Percentiles rank a stretch among this genome's conserved stretches.
These are phyloP conservation scores for Diadophis punctatus DNA, from an alignment of 2,113 vertebrate species.

Conservation along the genomic window DNA sequence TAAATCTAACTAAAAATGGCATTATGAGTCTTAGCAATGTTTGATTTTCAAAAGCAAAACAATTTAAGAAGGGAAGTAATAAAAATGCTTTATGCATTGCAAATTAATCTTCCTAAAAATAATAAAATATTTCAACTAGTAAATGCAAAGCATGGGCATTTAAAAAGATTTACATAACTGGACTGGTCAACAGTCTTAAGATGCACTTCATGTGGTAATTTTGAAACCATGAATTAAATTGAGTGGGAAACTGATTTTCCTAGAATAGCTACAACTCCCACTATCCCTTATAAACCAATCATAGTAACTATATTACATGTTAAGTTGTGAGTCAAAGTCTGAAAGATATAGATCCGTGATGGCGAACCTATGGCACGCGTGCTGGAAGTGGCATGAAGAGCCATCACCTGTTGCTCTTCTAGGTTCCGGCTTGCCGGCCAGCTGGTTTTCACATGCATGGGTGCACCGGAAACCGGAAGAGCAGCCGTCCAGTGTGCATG, in stretches of 20 bases:
- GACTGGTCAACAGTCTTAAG: not conserved
- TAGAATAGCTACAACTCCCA: not conserved
- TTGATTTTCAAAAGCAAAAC: not conserved
- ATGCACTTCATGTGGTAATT: not conserved
- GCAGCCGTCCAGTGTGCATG: too few species aligned
- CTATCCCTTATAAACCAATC: not conserved
- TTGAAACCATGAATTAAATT: not conserved
- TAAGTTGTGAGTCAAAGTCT: not conserved
- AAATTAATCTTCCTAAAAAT: not conserved
- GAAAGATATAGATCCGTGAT: not conserved
- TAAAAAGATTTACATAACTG: not conserved
- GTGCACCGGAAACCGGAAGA: too few species aligned
- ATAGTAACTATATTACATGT: not conserved
- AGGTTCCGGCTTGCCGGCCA: too few species aligned
- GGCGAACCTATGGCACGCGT: too few species aligned
- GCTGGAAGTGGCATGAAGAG: too few species aligned
- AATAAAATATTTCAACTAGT: not conserved
- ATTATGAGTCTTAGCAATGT: not conserved
- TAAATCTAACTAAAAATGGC: not conserved
- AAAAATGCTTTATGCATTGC: not conserved
- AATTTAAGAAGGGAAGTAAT: not conserved
- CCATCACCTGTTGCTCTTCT: too few species aligned
- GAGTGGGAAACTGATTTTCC: not conserved
- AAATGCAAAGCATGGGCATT: not conserved
- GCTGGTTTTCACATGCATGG: too few species aligned